These are phyloP conservation scores for Amphiduros pacificus DNA, from an alignment of 2,888 invertebrate species.

Conservation along the genomic window DNA sequence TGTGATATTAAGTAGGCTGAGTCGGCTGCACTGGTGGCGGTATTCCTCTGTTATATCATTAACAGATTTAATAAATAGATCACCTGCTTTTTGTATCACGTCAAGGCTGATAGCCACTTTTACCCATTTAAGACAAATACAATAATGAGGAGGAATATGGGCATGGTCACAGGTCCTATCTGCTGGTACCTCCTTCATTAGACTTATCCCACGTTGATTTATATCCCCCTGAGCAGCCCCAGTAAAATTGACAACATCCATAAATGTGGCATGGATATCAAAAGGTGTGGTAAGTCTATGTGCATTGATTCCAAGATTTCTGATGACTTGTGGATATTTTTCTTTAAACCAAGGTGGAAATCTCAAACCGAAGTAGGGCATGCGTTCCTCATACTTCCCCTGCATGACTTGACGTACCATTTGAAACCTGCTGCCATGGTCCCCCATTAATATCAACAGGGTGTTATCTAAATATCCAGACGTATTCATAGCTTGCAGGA, in stretches of 20 bases:
- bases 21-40: constrained; percentile 14
- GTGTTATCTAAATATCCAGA: constrained; percentile 73
- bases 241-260: constrained; percentile 68
- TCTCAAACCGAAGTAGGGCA: constrained; percentile 82
- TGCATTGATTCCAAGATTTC: constrained; percentile 67
- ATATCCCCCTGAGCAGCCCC: constrained; percentile 24
- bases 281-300: constrained; percentile 81
- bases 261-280: constrained; percentile 81
- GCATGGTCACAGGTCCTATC: constrained; percentile 84
- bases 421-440: constrained; percentile 83
- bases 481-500: constrained; percentile 65
- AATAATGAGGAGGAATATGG: constrained; percentile 93
- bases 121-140: constrained; percentile 85
- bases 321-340: constrained; percentile 67
- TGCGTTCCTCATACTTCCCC: constrained; percentile 86
- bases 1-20: constrained; percentile 15
- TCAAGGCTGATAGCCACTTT: constrained; percentile 64
- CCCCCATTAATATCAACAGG: constrained; percentile 85
- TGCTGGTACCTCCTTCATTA: constrained; percentile 62
- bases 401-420: constrained; percentile 81
- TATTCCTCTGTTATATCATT: constrained; percentile 19
- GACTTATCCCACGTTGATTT: constrained; percentile 46
- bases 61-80: constrained; percentile 15
- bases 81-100: constrained; percentile 58
- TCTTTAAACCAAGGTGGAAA: constrained; percentile 73